Evolutionary conservation across 2,113 vertebrate species (phyloP), one percentile per base, ranked within the genome.

Genomic region (Tragulus kanchil): DNA sequence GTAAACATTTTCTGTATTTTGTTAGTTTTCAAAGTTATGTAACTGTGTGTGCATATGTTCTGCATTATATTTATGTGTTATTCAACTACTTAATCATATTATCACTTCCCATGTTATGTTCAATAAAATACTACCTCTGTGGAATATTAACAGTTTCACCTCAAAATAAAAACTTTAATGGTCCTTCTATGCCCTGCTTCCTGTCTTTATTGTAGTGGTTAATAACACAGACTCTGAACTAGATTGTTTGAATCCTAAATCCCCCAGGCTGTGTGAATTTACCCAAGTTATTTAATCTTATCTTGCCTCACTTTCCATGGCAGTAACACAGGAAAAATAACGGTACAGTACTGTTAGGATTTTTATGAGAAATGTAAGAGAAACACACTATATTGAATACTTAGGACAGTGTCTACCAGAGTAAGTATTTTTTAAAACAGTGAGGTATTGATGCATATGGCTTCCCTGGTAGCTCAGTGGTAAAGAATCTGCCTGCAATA

Each of bases 111-210:
- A 65, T 64, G 93, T 50, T 59, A 75, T 83, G 19, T 13, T 87
- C 3, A 52, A 56, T 86, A 69, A 90, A 86, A 77, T 79, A 88
- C 11, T 11, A 58, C 26, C 26, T 65, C 19, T 82, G 25, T 73
- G 21, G 52, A 79, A 64, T 77, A 78, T 73, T 93, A 58, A 59
- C 59, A 75, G 71, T 5, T 26, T 87, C 16, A 21, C 2, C 8
- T 78, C 31, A 92, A 94, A 97, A 97, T 95, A 90, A 97, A 97
- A 81, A 17, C 8, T 50, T 93, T 81, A 45, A 89, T 90, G 42
- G 6, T 50, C 16, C 26, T 5, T 78, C 8, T 85, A 17, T 69
- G 26, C 6, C 83, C 50, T 82, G 86, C 21, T 94, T 94, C 42
- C 21, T 92, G 67, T 95, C 84, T 94, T 91, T 67, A 82, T 85